Conservation (phyloP, 2,113 vertebrate species). For the Corydoras maculifer region DNA sequence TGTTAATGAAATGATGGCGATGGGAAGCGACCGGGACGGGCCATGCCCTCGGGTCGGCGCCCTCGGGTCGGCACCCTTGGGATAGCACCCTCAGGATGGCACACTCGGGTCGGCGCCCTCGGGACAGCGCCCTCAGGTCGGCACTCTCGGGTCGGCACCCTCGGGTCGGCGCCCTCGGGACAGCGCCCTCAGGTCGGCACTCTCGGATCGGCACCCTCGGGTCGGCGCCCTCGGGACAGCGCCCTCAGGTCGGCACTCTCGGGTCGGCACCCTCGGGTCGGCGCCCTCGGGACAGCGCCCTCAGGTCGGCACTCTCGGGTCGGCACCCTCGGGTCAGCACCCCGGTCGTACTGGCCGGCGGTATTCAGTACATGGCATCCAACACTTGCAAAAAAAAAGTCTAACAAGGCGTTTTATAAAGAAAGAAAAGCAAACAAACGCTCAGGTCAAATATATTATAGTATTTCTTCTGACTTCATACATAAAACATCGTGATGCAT, state of each 20-base stretch:
- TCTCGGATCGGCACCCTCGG: background rate
- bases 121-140: too few species aligned
- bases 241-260: too few species aligned
- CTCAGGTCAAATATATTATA: constrained; percentile 71
- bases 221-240: too few species aligned
- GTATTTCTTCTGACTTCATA: constrained; percentile 69
- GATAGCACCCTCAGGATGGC: background rate
- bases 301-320: constrained; percentile 7
- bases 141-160: too few species aligned
- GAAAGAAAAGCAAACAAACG: constrained; percentile 48
- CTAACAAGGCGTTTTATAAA: constrained; percentile 49
- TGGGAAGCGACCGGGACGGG: constrained; percentile 15
- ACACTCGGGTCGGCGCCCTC: background rate
- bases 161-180: too few species aligned
- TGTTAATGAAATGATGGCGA: constrained; percentile 43
- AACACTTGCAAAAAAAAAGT: constrained; percentile 55
- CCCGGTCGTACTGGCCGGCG: constrained; percentile 24
- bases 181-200: background rate
- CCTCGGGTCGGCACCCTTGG: background rate
- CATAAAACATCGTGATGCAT: constrained; percentile 62
- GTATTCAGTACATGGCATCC: constrained; percentile 46
- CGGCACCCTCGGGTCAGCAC: background rate
- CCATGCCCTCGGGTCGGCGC: background rate
- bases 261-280: too few species aligned
- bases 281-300: too few species aligned